These are phyloP conservation scores for Archilochus colubris DNA, from an alignment of 2,113 vertebrate species.

Conservation along the genomic window DNA sequence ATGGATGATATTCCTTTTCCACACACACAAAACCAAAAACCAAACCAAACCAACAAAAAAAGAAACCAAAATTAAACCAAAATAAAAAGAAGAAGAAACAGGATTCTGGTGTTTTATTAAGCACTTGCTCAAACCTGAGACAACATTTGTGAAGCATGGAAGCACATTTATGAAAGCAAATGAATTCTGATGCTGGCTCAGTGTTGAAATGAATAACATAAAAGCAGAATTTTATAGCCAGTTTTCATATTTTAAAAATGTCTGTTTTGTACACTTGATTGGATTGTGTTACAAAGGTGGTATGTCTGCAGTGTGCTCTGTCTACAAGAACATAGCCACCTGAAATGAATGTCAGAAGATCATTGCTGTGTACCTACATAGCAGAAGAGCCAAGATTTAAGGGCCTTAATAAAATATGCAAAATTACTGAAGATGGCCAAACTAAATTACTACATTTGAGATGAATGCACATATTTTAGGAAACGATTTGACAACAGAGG, in stretches of 20 bases:
- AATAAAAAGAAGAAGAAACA: background rate
- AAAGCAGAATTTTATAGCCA: background rate
- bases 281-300: background rate
- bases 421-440: background rate
- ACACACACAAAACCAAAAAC: background rate
- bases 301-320: background rate
- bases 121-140: background rate
- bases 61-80: too few species aligned
- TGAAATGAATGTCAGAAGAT: background rate
- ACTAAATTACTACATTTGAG: background rate
- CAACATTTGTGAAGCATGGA: background rate
- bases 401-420: background rate
- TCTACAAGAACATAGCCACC: background rate
- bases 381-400: background rate
- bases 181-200: background rate
- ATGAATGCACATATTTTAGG: background rate
- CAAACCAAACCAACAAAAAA: too few species aligned
- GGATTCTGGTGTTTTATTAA: background rate
- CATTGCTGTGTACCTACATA: background rate
- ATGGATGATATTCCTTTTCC: background rate
- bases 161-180: background rate
- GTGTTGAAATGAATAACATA: background rate
- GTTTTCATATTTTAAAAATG: background rate
- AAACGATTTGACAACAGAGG: background rate
- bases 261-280: background rate